phyloP scores from a whole-genome alignment of 2,797 vertebrate species.

The Euphonia xanthogaster region DNA sequence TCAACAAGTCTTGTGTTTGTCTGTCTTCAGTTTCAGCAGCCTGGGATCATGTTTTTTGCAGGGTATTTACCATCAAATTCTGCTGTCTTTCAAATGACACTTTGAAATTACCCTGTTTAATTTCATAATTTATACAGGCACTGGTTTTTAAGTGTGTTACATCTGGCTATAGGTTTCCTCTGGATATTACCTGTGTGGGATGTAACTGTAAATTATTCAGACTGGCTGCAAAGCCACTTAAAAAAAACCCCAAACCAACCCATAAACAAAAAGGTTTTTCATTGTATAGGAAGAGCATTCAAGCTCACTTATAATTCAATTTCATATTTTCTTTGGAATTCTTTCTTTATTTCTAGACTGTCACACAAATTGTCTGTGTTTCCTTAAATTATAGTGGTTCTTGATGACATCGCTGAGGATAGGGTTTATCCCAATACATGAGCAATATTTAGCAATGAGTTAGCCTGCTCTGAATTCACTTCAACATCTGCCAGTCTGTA shows the following conservation, averaged over 20 bases:
- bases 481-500: constrained; percentile 19
- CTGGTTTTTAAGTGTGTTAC: background rate
- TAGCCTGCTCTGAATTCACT: constrained; percentile 51
- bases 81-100: background rate
- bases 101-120: background rate
- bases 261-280: background rate
- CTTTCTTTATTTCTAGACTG: background rate
- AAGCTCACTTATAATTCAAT: background rate
- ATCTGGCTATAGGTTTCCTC: background rate
- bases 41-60: background rate
- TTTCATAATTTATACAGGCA: background rate
- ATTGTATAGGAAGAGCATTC: background rate
- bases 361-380: background rate
- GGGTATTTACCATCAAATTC: background rate
- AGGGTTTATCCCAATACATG: background rate
- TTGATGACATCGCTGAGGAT: background rate
- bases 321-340: background rate
- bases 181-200: background rate
- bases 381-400: background rate
- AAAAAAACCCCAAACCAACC: background rate
- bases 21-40: background rate
- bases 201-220: background rate
- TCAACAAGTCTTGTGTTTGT: background rate
- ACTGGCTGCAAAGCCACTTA: background rate
- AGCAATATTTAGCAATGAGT: background rate